phyloP scores from a whole-genome alignment of 2,797 vertebrate genomes.

The Fratercula arctica region DNA sequence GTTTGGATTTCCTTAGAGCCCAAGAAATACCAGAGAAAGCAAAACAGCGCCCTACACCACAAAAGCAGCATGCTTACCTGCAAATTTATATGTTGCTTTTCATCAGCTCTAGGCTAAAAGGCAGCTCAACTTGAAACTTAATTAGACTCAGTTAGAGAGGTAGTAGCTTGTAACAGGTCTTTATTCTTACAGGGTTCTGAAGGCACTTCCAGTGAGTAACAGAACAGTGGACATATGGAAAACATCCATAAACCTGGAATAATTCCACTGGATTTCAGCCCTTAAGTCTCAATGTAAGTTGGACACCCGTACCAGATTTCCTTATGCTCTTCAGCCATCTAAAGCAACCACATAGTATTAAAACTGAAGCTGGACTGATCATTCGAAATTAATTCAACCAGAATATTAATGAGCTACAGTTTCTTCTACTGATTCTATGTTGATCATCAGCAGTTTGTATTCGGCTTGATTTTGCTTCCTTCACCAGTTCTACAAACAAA shows the following conservation, averaged over 20 bases:
- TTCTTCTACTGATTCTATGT: not conserved
- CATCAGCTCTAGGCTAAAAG: not conserved
- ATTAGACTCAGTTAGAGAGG: slow-evolving; percentile 34
- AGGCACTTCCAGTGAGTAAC: slow-evolving; percentile 40
- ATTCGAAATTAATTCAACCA: not conserved
- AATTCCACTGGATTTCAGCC: not conserved
- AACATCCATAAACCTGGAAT: not conserved
- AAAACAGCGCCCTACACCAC: not conserved
- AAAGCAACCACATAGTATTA: not conserved
- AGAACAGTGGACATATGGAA: not conserved
- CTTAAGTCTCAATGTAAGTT: not conserved
- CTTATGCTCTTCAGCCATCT: not conserved
- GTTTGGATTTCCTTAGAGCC: not conserved
- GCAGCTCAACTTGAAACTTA: not conserved
- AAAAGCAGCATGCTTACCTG: not conserved
- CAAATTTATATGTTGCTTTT: not conserved
- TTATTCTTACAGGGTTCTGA: slow-evolving; percentile 46
- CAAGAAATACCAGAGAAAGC: not conserved
- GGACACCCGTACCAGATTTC: not conserved
- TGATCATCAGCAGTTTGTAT: not conserved
- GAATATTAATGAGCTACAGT: not conserved
- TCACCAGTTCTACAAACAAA: not conserved
- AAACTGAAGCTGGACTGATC: not conserved
- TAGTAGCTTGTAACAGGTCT: slow-evolving; percentile 13
- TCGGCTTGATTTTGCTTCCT: not conserved